Conservation (phyloP, 1,140 invertebrate species). For the Sweltsa coloradensis region DNA sequence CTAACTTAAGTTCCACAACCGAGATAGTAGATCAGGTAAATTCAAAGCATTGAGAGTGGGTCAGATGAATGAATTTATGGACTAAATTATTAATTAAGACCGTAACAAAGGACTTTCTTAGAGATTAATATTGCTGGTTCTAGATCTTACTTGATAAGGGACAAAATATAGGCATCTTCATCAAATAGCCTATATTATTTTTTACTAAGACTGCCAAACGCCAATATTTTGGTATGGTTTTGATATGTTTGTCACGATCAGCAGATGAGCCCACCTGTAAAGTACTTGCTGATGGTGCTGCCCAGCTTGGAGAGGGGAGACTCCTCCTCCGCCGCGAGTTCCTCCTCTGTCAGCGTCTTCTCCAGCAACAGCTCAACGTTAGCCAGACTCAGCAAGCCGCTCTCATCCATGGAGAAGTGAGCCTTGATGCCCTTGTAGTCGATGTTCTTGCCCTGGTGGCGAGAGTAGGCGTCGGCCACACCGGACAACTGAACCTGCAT, state of each 20-base stretch:
- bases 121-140: too few species aligned
- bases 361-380: slow-evolving; percentile 89
- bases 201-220: too few species aligned
- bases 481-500: slow-evolving; percentile 60
- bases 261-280: slow-evolving; percentile 49
- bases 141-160: too few species aligned
- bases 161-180: too few species aligned
- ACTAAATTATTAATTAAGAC: too few species aligned
- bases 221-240: too few species aligned
- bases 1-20: too few species aligned
- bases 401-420: slow-evolving; percentile 92
- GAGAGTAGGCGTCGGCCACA: slow-evolving; percentile 65
- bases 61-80: too few species aligned
- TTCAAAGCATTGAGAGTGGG: too few species aligned
- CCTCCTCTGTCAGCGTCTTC: slow-evolving; percentile 52
- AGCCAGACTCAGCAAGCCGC: slow-evolving; percentile 73
- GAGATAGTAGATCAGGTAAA: too few species aligned
- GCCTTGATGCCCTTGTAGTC: slow-evolving; percentile 95
- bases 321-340: slow-evolving; percentile 50
- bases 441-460: slow-evolving; percentile 61
- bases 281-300: slow-evolving; percentile 87
- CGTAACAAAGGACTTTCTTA: too few species aligned
- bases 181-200: too few species aligned
- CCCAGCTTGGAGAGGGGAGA: slow-evolving; percentile 89
- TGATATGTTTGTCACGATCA: neutral